phyloP scores from a whole-genome alignment of 2,797 vertebrate genomes.

The Chloroceryle amazona region DNA sequence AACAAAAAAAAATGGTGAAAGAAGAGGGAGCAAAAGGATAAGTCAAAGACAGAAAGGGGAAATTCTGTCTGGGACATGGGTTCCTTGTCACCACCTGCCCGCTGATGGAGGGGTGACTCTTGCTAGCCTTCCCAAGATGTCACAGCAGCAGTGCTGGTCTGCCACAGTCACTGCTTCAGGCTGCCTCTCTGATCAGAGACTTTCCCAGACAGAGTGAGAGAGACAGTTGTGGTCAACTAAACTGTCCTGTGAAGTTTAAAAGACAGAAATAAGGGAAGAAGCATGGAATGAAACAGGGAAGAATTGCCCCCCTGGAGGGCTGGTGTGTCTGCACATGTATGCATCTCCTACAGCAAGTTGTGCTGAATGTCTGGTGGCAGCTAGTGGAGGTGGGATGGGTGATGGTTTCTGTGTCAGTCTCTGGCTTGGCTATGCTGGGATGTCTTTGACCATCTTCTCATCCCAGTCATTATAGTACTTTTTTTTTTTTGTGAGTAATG shows the following conservation, averaged over 20 bases:
- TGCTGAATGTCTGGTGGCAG: neutral
- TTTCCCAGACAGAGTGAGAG: neutral
- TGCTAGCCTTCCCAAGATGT: neutral
- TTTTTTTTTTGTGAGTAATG: neutral
- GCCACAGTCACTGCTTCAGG: neutral
- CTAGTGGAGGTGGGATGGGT: neutral
- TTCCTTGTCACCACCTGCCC: neutral
- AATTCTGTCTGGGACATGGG: accelerated
- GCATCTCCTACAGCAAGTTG: accelerated
- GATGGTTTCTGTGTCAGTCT: neutral
- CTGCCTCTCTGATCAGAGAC: neutral
- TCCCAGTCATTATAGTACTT: neutral
- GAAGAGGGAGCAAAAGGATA: neutral
- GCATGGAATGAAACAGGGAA: neutral
- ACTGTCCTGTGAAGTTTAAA: neutral
- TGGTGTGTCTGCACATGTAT: accelerated
- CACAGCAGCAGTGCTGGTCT: neutral
- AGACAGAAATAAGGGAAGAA: neutral
- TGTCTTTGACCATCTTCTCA: neutral
- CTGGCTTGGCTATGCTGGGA: neutral
- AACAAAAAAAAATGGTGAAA: neutral
- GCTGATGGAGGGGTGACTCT: too few relatives aligned
- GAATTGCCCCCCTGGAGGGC: neutral
- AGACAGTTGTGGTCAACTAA: neutral
- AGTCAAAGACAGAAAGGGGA: neutral